These are phyloP conservation scores for Rhinoderma darwinii DNA, from an alignment of 2,113 vertebrate genomes.

Conservation along the genomic window DNA sequence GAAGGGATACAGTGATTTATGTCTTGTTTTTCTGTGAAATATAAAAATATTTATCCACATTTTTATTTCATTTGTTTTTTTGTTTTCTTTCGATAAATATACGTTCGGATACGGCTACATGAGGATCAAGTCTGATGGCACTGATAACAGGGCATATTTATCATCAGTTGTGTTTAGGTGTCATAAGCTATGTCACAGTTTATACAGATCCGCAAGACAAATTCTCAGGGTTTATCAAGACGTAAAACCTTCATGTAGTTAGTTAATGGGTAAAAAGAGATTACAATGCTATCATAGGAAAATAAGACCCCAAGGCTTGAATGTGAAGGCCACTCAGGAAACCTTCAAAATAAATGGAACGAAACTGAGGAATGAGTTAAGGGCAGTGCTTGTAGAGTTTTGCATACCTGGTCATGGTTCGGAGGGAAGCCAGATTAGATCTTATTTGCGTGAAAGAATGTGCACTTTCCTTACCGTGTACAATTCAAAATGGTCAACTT, in stretches of 20 bases:
- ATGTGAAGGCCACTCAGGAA: neutral
- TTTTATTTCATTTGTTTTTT: conserved; percentile 34
- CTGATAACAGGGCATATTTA: neutral
- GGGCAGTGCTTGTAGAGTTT: neutral
- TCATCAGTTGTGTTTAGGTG: neutral
- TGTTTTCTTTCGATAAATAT: neutral
- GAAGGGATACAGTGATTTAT: conserved; percentile 32
- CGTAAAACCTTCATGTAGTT: neutral
- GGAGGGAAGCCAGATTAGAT: neutral
- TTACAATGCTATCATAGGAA: neutral
- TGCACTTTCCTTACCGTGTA: neutral
- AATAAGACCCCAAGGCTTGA: neutral
- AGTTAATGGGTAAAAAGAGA: neutral
- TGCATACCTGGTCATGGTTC: neutral
- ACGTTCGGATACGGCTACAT: neutral
- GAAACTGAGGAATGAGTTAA: neutral
- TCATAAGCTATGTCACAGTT: neutral
- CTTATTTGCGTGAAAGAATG: neutral
- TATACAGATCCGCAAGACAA: neutral
- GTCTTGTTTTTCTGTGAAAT: conserved; percentile 42
- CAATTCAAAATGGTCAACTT: neutral
- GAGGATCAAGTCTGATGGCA: neutral
- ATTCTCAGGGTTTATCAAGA: conserved; percentile 12
- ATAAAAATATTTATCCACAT: conserved; percentile 44
- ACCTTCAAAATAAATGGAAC: neutral